Evolutionary conservation across 1,140 invertebrate genomes (phyloP).

Genomic region (Elymnias hypermnestra): DNA sequence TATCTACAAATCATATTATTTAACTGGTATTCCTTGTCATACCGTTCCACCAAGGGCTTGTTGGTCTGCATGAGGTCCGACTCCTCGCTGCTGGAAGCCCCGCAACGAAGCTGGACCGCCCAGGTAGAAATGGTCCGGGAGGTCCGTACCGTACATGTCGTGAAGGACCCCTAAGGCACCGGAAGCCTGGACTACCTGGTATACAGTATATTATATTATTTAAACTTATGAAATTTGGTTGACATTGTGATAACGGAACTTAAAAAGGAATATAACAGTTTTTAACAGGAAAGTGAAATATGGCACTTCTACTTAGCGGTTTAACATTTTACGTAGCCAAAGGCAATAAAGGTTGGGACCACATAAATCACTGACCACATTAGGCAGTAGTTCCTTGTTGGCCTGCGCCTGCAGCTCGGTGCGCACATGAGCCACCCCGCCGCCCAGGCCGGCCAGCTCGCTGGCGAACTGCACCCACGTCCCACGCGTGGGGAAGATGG

Average conservation of each 20-base stretch:
- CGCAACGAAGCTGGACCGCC: slow-evolving; percentile 90
- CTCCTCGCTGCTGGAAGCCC: slow-evolving; percentile 88
- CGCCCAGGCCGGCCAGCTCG: slow-evolving; percentile 90
- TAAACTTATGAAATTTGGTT: no score
- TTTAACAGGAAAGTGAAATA: no score
- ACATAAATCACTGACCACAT: slow-evolving; percentile 80
- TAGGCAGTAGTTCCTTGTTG: slow-evolving; percentile 79
- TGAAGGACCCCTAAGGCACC: slow-evolving; percentile 83
- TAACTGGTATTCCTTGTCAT: background rate
- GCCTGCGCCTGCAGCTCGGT: slow-evolving; percentile 87
- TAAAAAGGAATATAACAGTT: no score
- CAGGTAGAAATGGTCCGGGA: slow-evolving; percentile 90
- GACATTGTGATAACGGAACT: no score
- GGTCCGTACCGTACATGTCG: slow-evolving; percentile 79
- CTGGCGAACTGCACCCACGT: slow-evolving; percentile 81
- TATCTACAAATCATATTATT: no score
- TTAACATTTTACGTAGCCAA: no score
- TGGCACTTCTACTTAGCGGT: no score
- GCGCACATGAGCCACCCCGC: slow-evolving; percentile 90
- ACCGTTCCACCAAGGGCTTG: slow-evolving; percentile 81
- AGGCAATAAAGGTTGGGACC: no score
- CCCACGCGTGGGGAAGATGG: slow-evolving; percentile 86
- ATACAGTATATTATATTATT: no score
- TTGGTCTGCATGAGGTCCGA: slow-evolving; percentile 87
- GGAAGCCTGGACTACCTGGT: slow-evolving; percentile 86